Evolutionary conservation across 1,140 invertebrate species (phyloP), one percentile per base, ranked within the genome.

Genomic region (Penaeus chinensis): DNA sequence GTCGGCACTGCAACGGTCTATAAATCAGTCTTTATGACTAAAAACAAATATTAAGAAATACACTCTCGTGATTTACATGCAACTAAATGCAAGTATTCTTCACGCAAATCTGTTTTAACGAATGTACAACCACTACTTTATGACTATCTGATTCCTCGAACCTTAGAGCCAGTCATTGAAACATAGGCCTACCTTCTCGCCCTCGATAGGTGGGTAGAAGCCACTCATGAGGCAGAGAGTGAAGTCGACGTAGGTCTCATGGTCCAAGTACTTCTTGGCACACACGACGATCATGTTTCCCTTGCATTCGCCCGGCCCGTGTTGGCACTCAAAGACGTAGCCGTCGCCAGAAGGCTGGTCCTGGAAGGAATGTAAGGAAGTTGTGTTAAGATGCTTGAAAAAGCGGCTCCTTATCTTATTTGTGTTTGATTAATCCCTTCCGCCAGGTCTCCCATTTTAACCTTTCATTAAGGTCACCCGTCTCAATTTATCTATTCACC

Each of bases 291-390:
- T 66, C 47, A 54, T n/a, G 66, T 85, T 85, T 10, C 83, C 83
- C 18, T 74, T 32, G 22, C 83, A 85, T 24, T 85, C 83, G 0
- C 74, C 69, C n/a, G 83, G 66, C 1, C 83, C 83, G 47, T 85
- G 83, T 62, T 85, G 83, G 66, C 71, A 76, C 22, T 76, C 42
- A 20, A 85, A 85, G 66, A 16, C 3, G 83, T 85, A 85, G 27
- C 83, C 83, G 7, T 76, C 66, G 10, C 74, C 83, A 0, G 11
- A 16, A 20, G 24, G 65, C 69, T 69, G n/a, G 32, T 66, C 42
- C 27, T 65, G 27, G 7, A 20, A 71, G 42, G 32, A 32, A 32
- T 16, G 22, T 47, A 54, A 18, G 42, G 3, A 24, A 2, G 16
- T 20, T 54, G n/a, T 8, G 19, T 42, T 32, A 2, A 8, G 16